Evolutionary conservation across 2,113 vertebrate species (phyloP), one percentile per base, ranked within the genome.

Genomic region (Dinomys branickii): DNA sequence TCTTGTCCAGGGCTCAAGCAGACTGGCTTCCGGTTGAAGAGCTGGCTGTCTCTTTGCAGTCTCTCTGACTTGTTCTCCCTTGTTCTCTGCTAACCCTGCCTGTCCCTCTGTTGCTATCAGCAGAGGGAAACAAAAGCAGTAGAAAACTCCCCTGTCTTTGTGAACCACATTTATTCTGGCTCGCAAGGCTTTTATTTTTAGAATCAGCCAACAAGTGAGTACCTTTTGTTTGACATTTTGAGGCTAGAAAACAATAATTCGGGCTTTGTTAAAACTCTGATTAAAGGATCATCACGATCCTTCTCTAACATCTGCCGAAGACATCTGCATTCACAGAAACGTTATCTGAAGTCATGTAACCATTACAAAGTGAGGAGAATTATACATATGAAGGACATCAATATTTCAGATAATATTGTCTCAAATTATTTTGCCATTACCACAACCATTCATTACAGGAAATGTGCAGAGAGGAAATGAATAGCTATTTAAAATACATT

Each of bases 401-500:
- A 59, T 28, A 83, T 83, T 96, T 86, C 44, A 71, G 26, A 56
- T 67, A 65, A 85, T 75, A 33, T 86, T 81, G 13, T 58, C 80
- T 94, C 73, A 65, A 77, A 78, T 93, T 50, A 86, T 88, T 71
- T 93, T 89, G 22, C 58, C 73, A 47, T 83, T 95, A 84, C 44
- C 71, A 69, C 10, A 86, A 61, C 10, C 33, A 90, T 86, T 97
- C 59, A 52, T 95, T 50, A 93, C 3, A 77, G 33, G 61, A 87
- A 90, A 67, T 94, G 9, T 11, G 28, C 63, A 81, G 52, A 81
- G 50, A 67, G 59, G 33, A 81, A 92, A 85, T 24, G 26, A 90
- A 81, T 56, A 65, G 14, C 8, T 85, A 73, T 82, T 73, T 47
- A 75, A 35, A 91, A 50, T 77, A 19, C 16, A 82, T 71, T 81